Percentiles rank a stretch among this genome's conserved stretches.
phyloP scores from a whole-genome alignment of 2,113 vertebrate genomes.

The Sardina pilchardus region DNA sequence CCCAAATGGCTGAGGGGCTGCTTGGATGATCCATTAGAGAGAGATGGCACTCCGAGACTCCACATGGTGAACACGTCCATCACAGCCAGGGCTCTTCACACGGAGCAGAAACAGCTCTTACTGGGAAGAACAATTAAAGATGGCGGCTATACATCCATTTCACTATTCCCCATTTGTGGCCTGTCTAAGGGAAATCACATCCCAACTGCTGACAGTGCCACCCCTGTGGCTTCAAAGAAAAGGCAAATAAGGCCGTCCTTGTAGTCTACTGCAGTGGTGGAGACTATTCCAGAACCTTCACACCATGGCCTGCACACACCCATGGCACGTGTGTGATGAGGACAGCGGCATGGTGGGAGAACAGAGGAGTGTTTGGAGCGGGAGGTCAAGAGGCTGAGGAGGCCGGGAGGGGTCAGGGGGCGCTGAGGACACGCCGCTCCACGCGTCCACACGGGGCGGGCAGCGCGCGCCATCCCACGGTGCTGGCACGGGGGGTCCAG shows the following conservation, averaged over 20 bases:
- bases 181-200: not conserved
- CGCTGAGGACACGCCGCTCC: not conserved
- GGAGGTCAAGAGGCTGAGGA: not conserved
- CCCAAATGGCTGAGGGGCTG: conserved; percentile 72
- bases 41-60: conserved; percentile 43
- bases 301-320: not conserved
- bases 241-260: not conserved
- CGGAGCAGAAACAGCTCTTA: conserved; percentile 2
- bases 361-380: not conserved
- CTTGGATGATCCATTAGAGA: conserved; percentile 28
- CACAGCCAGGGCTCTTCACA: conserved; percentile 55
- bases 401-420: not conserved
- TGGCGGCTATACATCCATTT: not conserved
- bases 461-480: not conserved
- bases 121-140: no score
- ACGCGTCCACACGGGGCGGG: not conserved
- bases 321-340: not conserved
- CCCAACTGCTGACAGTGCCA: not conserved
- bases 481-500: not conserved
- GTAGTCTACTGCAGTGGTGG: not conserved
- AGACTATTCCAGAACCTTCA: not conserved
- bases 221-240: not conserved
- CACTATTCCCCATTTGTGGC: not conserved
- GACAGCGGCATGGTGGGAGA: not conserved
- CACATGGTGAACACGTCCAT: conserved; percentile 63